Evolutionary conservation across 2,113 vertebrate genomes (phyloP).

Genomic region (Sterrhoptilus dennistouni): DNA sequence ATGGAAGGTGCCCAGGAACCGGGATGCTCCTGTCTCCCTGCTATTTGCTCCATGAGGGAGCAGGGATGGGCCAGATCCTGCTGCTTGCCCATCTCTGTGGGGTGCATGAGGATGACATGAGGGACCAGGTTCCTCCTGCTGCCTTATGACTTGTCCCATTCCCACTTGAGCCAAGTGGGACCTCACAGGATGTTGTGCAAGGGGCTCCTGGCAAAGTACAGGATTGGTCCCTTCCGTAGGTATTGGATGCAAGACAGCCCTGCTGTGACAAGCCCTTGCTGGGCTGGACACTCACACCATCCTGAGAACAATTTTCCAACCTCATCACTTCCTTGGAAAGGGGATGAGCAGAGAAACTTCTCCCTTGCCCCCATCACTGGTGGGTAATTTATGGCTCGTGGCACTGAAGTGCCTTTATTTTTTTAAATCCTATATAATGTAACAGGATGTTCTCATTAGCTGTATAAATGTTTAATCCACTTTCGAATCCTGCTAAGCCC

Average conservation of each 20-base stretch:
- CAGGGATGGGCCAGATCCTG: background rate
- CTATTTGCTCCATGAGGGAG: background rate
- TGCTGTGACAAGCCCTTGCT: background rate
- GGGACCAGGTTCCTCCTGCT: background rate
- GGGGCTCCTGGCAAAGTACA: background rate
- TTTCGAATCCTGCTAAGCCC: conserved; percentile 21
- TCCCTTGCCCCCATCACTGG: background rate
- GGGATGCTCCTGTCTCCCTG: accelerated
- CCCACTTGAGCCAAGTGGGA: accelerated
- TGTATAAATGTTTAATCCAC: conserved; percentile 61
- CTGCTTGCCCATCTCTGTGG: accelerated
- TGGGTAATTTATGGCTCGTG: conserved; percentile 46
- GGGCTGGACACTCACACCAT: background rate
- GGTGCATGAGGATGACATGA: background rate
- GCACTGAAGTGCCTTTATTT: conserved; percentile 57
- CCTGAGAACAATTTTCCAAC: background rate
- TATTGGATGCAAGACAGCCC: background rate
- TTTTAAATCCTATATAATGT: conserved; percentile 58
- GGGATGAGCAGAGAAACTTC: background rate
- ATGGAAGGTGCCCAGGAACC: accelerated
- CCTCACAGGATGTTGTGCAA: background rate
- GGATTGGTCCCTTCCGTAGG: background rate
- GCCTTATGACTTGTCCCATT: background rate
- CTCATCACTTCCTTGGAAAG: background rate
- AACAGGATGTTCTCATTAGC: conserved; percentile 67